Evolutionary conservation across 1,140 invertebrate species (phyloP).

Genomic region (Melipona quadrifasciata): DNA sequence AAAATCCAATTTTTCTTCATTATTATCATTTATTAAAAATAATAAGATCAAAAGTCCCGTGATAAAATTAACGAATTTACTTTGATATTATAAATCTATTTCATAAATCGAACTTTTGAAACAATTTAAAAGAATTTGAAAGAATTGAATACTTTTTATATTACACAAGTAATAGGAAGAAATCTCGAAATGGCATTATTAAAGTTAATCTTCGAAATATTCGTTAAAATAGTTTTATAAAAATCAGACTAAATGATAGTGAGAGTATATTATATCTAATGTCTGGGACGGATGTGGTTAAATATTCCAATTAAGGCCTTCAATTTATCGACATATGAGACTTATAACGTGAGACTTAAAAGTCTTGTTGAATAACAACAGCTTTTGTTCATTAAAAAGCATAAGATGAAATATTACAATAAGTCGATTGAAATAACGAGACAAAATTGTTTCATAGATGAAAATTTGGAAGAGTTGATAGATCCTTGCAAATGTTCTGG

Average conservation of each 20-base stretch:
- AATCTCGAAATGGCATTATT: neutral
- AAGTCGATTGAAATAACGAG: neutral
- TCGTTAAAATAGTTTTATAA: neutral
- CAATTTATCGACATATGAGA: neutral
- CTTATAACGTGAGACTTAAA: neutral
- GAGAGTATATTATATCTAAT: neutral
- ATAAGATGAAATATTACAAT: neutral
- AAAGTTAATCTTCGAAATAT: neutral
- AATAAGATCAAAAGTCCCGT: neutral
- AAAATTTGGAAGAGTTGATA: conserved; percentile 80
- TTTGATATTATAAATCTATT: no score
- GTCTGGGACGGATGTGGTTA: neutral
- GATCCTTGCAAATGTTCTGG: conserved; percentile 84
- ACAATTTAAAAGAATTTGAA: neutral
- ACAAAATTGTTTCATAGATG: conserved; percentile 71
- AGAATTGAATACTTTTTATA: neutral
- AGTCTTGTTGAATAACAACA: neutral
- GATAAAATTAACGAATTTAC: neutral
- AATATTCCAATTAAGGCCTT: neutral
- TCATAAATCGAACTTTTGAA: neutral
- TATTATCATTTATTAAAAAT: no score
- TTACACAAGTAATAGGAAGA: neutral
- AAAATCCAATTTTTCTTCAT: neutral
- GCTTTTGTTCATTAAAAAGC: no score
- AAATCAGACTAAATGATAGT: neutral